Conservation (phyloP, 2,888 invertebrate species). For the Aleiodes testaceus region DNA sequence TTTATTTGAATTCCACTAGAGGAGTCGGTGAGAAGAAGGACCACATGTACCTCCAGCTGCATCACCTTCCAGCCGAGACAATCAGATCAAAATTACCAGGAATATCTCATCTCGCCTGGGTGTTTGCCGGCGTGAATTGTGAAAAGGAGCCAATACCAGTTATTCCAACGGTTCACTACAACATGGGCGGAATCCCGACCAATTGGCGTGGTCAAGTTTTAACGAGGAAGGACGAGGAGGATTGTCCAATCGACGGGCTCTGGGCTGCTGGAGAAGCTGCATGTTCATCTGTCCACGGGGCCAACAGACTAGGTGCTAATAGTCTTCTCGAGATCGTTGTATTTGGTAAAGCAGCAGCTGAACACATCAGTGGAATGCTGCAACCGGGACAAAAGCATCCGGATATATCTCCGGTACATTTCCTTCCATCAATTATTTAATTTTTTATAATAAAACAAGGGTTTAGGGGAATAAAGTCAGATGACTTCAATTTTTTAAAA, state of each 20-base stretch:
- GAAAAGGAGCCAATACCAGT: constrained; percentile 98
- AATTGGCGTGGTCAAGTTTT: constrained; percentile 93
- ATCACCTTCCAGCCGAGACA: constrained; percentile 94
- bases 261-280: constrained; percentile 97
- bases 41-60: constrained; percentile 93
- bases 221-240: constrained; percentile 77
- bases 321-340: constrained; percentile 98
- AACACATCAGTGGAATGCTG: constrained; percentile 86
- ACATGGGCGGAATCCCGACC: constrained; percentile 99
- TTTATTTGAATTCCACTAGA: constrained; percentile 71
- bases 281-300: constrained; percentile 97
- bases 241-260: constrained; percentile 87
- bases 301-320: constrained; percentile 98
- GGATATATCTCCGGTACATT: constrained; percentile 79
- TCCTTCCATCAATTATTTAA: not conserved
- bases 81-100: constrained; percentile 88
- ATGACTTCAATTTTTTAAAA: no score
- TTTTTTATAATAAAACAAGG: no score
- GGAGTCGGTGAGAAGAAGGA: constrained; percentile 97
- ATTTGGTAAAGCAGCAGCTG: constrained; percentile 96
- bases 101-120: constrained; percentile 98
- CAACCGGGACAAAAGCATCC: constrained; percentile 89
- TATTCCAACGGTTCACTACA: constrained; percentile 98
- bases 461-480: no score
- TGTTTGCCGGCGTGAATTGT: constrained; percentile 98